Conservation (phyloP, 2,113 vertebrate species). For the Periophthalmus modestus region DNA sequence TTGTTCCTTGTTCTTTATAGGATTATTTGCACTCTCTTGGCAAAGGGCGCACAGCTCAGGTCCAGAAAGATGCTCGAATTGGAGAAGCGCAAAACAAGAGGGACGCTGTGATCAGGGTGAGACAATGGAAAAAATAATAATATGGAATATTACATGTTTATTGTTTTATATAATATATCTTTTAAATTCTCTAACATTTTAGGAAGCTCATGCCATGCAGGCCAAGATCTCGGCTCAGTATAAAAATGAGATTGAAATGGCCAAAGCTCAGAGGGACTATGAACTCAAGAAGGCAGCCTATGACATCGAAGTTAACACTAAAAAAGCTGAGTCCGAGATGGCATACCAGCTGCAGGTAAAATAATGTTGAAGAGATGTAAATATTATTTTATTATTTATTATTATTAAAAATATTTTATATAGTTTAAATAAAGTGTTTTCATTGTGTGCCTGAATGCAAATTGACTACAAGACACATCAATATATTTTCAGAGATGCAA, state of each 20-base stretch:
- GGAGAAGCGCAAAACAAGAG: conserved; percentile 89
- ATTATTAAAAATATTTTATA: no score
- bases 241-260: conserved; percentile 89
- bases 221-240: conserved; percentile 89
- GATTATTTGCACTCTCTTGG: conserved; percentile 89
- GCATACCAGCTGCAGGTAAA: conserved; percentile 90
- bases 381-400: no score
- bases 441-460: no score
- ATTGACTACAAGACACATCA: no score
- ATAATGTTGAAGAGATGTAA: neutral
- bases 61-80: conserved; percentile 89
- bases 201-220: conserved; percentile 90
- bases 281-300: conserved; percentile 89
- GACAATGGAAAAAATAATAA: neutral
- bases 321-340: conserved; percentile 89
- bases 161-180: neutral
- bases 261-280: conserved; percentile 88
- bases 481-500: no score
- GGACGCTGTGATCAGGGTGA: conserved; percentile 88
- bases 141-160: neutral
- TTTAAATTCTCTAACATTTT: neutral
- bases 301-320: conserved; percentile 86
- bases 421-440: no score
- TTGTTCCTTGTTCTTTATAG: conserved; percentile 49
- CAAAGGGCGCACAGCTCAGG: conserved; percentile 88